Evolutionary conservation across 2,888 invertebrate genomes (phyloP).

Genomic region (Sesia bembeciformis): DNA sequence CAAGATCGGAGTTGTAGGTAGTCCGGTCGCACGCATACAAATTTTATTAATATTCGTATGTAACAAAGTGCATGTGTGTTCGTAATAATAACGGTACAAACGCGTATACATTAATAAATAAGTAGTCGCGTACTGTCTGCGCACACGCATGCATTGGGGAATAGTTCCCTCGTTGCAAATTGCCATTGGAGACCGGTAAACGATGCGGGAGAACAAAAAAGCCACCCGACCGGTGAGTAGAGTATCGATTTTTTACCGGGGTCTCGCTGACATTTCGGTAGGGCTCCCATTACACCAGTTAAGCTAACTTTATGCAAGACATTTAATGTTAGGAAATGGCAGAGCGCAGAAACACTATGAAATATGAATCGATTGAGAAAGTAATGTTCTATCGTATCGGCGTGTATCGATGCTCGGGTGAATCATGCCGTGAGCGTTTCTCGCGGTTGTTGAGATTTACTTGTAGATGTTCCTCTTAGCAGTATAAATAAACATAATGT

Average conservation of each 20-base stretch:
- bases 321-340: constrained; percentile 20
- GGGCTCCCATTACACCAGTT: constrained; percentile 11
- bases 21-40: constrained; percentile 13
- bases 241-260: constrained; percentile 45
- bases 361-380: constrained; percentile 25
- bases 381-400: constrained; percentile 17
- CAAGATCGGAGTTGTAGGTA: constrained; percentile 11
- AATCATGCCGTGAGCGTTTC: constrained; percentile 34
- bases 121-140: constrained; percentile 28
- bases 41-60: constrained; percentile 29
- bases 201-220: constrained; percentile 48
- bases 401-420: constrained; percentile 25
- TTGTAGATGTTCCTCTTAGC: constrained; percentile 12
- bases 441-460: constrained; percentile 25
- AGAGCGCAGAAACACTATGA: constrained; percentile 1
- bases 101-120: constrained; percentile 37
- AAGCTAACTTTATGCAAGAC: background rate
- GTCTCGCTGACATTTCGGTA: constrained; percentile 35
- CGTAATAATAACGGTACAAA: constrained; percentile 50
- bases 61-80: constrained; percentile 36
- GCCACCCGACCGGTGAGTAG: constrained; percentile 18
- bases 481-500: constrained; percentile 41
- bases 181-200: constrained; percentile 31
- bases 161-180: constrained; percentile 39
- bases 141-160: constrained; percentile 46